Conservation (phyloP, 2,888 invertebrate species). For the Hypselothyrea guttata region DNA sequence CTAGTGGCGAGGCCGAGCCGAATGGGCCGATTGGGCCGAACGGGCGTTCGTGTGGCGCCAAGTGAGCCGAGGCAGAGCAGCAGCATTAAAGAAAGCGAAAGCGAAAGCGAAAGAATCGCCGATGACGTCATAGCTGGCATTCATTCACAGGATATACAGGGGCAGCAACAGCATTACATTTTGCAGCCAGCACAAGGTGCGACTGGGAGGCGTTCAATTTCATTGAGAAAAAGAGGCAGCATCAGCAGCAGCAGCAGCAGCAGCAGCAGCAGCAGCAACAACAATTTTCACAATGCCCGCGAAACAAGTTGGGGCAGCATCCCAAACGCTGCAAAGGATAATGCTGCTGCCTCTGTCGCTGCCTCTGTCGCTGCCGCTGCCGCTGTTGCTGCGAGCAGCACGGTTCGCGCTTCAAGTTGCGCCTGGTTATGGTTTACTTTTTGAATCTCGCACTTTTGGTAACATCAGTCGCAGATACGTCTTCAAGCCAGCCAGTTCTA, state of each 20-base stretch:
- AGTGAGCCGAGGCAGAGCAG: conserved; percentile 10
- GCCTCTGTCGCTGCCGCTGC: conserved; percentile 31
- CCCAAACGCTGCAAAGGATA: conserved; percentile 58
- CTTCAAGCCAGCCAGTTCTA: conserved; percentile 78
- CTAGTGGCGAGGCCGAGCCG: conserved; percentile 68
- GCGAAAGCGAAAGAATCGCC: conserved; percentile 31
- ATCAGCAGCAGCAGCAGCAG: background rate
- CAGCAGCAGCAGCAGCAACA: conserved; percentile 5
- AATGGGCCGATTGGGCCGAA: too few species aligned
- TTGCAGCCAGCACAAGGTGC: conserved; percentile 1
- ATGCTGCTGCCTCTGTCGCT: conserved; percentile 39
- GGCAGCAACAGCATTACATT: conserved; percentile 1
- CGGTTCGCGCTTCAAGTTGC: conserved; percentile 52
- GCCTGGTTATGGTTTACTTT: conserved; percentile 72
- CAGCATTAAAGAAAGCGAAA: conserved; percentile 37
- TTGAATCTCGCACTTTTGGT: conserved; percentile 65
- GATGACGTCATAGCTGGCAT: conserved; percentile 80
- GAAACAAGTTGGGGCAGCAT: conserved; percentile 3
- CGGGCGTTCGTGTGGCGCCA: conserved; percentile 17
- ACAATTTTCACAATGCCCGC: conserved; percentile 4
- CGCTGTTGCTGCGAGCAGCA: conserved; percentile 42
- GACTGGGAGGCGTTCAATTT: conserved; percentile 36
- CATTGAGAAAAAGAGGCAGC: conserved; percentile 60
- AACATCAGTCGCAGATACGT: conserved; percentile 80
- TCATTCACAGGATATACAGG: conserved; percentile 79